Base-by-base conservation (phyloP, 2,797 vertebrate genomes). In the Petrocephalus sullivani region DNA sequence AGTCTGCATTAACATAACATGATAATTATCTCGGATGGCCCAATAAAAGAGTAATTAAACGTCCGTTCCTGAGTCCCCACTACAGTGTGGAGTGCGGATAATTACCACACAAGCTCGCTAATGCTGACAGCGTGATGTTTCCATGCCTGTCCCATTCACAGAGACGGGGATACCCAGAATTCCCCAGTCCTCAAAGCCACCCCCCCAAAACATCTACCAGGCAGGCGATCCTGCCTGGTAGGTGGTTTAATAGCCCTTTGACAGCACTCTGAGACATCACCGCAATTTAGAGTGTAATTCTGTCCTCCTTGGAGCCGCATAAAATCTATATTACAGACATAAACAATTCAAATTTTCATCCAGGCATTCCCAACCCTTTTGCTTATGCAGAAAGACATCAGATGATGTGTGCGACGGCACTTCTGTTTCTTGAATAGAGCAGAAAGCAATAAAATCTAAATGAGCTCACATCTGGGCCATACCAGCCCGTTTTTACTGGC, bases 241-340 rank as follows among this genome's bases (percentile, higher is more conserved):
- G 89, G 89, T 90, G 61, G 33, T 88, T 92, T 94, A 94, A 92
- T 92, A 94, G 91, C 57, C 89, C 60, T 88, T 93, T 93, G 94
- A 94, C 94, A 92, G 92, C 92, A 92, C 90, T 64, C 91, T 88
- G 90, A 94, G 93, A 92, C 94, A 92, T 94, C 92, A 92, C 91
- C 92, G 93, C 95, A 95, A 95, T 96, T 95, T 95, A 96, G 92
- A 91, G 91, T 87, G 90, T 94, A 93, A 95, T 95, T 95, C 92
- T 91, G 91, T 93, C 93, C 95, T 94, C 94, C 95, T 94, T 86
- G 92, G 94, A 95, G 95, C 92, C 91, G 91, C 93, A 94, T 95
- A 93, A 95, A 95, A 95, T 94, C 94, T 94, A 95, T 95, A 95
- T 96, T 96, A 94, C 92, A 90, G 91, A 93, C 92, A 95, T 96